Base-by-base conservation (phyloP, 2,113 vertebrate species). In the Amazona guildingii region DNA sequence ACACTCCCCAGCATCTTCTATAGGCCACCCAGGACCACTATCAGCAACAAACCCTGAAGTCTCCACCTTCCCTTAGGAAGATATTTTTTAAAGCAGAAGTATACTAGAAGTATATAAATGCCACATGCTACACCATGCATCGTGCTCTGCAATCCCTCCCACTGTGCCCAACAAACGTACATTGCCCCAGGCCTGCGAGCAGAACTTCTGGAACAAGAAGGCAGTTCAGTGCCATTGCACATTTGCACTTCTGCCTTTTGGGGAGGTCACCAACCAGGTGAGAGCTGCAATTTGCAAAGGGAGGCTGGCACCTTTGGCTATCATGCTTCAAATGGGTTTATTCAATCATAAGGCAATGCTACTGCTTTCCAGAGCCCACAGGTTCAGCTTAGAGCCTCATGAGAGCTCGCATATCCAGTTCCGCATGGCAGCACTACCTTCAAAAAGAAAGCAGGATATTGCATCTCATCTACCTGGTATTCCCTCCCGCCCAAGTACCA, bases 101-200 rank as follows among this genome's bases (percentile, higher is more conserved):
- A 23, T 16, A 19, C 18, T 18, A 37, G 29, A 66, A 70, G 29
- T 17, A 31, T 11, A 33, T 13, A 37, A 62, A n/a, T 59, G 51
- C 3, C 10, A 6, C 7, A 7, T 31, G 28, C 55, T 57, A 5
- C 14, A 39, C 27, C 0, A 0, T 7, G 9, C 21, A 8, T 25
- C 17, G 0, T 28, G 55, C 52, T 78, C 63, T 76, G 37, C n/a
- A 79, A 51, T 49, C 35, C 43, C n/a, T 88, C 46, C 39, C 52
- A 5, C 0, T 1, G 31, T 29, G 27, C 54, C 72, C 62, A 61
- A 27, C 7, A 51, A 55, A 57, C 55, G 52, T 11, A 33, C 10
- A 25, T 14, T 15, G 5, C 13, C 37, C 12, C 27, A 75, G n/a
- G 24, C 46, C 61, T 39, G 5, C 11, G 9, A 13, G 28, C 27